Conservation (phyloP, 2,888 invertebrate species). For the Eretmocerus hayati region DNA sequence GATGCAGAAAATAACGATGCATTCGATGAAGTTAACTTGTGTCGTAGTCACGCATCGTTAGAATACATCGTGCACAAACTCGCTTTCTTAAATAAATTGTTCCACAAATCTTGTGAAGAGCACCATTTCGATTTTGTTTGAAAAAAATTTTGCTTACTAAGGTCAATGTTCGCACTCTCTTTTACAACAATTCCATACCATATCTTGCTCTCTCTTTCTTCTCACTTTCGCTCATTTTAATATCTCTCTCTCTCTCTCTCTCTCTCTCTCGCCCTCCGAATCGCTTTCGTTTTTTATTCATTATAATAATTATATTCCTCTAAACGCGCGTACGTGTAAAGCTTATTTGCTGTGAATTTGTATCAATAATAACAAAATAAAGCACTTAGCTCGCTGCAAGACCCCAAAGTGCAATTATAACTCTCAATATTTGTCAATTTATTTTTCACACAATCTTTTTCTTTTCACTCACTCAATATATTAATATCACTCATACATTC, state of each 20-base stretch:
- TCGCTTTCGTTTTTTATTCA: conserved; percentile 4
- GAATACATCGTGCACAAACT: conserved; percentile 10
- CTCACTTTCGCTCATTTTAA: conserved; percentile 4
- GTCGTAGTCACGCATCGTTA: neutral
- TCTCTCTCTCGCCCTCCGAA: neutral
- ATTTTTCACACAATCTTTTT: neutral
- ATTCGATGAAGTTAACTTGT: no score
- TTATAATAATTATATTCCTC: conserved; percentile 14
- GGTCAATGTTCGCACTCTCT: conserved; percentile 14
- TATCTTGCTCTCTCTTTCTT: conserved; percentile 3
- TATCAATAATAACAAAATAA: conserved; percentile 25
- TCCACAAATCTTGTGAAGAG: no score
- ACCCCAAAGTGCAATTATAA: conserved; percentile 25
- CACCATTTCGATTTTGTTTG: no score
- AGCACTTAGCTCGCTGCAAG: conserved; percentile 25
- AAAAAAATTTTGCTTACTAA: no score
- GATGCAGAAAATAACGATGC: no score
- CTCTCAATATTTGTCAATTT: conserved; percentile 12
- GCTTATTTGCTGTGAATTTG: conserved; percentile 24
- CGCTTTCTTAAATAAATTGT: conserved; percentile 3
- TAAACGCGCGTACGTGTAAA: conserved; percentile 23
- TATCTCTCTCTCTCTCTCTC: conserved; percentile 3
- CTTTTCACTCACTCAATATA: neutral
- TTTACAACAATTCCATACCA: conserved; percentile 5
- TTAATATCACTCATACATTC: neutral